Base-by-base conservation (phyloP, 2,888 invertebrate species). In the Ditula angustiorana region DNA sequence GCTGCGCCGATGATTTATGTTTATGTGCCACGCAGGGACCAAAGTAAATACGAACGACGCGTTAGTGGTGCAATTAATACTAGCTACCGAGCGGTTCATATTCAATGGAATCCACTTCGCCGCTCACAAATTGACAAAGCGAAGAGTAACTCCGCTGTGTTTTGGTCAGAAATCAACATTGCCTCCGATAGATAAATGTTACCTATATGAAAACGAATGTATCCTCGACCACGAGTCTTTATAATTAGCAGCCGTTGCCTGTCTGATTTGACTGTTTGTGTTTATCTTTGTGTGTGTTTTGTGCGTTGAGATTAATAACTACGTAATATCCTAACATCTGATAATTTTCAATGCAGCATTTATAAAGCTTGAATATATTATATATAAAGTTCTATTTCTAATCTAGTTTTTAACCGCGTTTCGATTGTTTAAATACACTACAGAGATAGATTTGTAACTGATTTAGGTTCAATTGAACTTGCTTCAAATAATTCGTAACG, bases 41-140 rank as follows among this genome's bases (percentile, higher is more conserved):
- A 35, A 61, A 60, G 41, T 58, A 58, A 66, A 63, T 41, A 67
- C 53, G 55, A 21, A 53, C 21, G 26, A 72, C 65, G 41, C 41
- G 66, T 59, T 72, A 66, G 67, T 69, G 73, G 67, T 59, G 67
- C 65, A 33, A 33, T 33, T 44, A 26, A 55, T 28, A 47, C 21
- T 21, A 16, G n/a, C n/a, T n/a, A 19, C 41, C 19, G 41, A 10
- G 13, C 16, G 30, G 11, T 10, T 50, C 4, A 35, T 53, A 41
- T 41, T 16, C 10, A 56, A 24, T 41, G 37, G 28, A 33, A 35
- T 21, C 50, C 5, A 50, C 30, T 30, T 30, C 21, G 30, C n/a
- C 35, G 13, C 28, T 30, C 19, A 13, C 28, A 49, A 49, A 8
- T 7, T 50, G 19, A 33, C 19, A 23, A 53, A 35, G 33, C 1